Evolutionary conservation across 2,888 invertebrate species (phyloP), one percentile per base, ranked within the genome.

Genomic region (Hesperia comma): DNA sequence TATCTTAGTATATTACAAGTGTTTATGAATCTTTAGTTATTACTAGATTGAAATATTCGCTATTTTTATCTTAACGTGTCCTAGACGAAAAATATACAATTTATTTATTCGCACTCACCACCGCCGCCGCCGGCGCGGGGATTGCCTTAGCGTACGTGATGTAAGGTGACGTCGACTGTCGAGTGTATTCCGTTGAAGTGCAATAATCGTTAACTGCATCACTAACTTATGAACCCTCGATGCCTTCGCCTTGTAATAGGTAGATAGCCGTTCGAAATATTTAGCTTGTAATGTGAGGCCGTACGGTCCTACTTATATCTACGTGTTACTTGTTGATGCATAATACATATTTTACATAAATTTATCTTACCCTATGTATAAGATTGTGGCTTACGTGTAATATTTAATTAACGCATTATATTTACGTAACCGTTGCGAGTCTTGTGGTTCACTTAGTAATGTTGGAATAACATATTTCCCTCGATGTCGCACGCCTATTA

Each of bases 11-110:
- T 90, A 88, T 87, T 86, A 84, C 83, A 85, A 87, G 83, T 86
- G 82, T 88, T 86, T 79, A 86, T 85, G 87, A 85, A 91, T 90
- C 87, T 91, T 89, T 91, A 89, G 90, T 91, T 91, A 82, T 87
- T 83, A 84, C 78, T 90, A 89, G 85, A 87, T 83, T 85, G 83
- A 87, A 86, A 85, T 86, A 85, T 87, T 82, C 81, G 82, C 87
- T 86, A 87, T 86, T 84, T 84, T 85, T 85, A 84, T 84, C 82
- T 80, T 84, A 83, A 81, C 74, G 75, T 85, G 81, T 83, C 79
- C 76, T 89, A 87, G 87, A 83, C 85, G 79, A 85, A 82, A 68
- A 57, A 69, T 83, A 83, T 84, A 81, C 77, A 78, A 84, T 80
- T 83, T 88, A 90, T 88, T 90, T 89, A 86, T 88, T 87, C 75